Evolutionary conservation across 2,888 invertebrate genomes (phyloP), one percentile per base, ranked within the genome.

Genomic region (Micoletzkya japonica): DNA sequence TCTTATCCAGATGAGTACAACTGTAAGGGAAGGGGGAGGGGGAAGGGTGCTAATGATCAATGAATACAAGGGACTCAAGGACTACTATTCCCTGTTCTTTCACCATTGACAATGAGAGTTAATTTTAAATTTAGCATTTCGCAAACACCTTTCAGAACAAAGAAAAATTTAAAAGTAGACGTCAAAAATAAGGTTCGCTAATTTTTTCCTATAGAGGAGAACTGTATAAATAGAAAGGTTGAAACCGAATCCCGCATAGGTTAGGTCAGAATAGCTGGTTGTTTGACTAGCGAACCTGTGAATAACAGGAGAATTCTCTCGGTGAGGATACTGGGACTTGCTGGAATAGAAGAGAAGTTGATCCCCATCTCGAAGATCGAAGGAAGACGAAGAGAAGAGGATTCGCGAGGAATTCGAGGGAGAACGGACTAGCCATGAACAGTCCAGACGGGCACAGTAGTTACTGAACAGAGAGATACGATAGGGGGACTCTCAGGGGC

Each of bases 281-380:
- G 44, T 44, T 20, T 44, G 10, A 7, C n/a, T 7, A 34, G 6
- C 44, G 32, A 10, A 66, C 64, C 24, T 32, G 44, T 66, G 64
- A 0, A 66, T 30, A 1, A 28, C 32, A 20, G 39, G 32, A 20
- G 64, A 37, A 28, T 66, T 52, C 37, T 66, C 64, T 17, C 28
- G 4, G 28, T 66, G 36, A 0, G 64, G 64, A 30, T 66, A 37
- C 37, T 37, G 52, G 26, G 64, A 66, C 28, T 28, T 7, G 37
- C 54, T 44, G 10, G 64, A 66, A 37, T 66, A 66, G 37, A 66
- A 66, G 17, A 36, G 64, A 24, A 66, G 37, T n/a, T 66, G 44
- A 30, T 66, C 64, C 0, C 64, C 64, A 2, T 54, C 37, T 36
- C 64, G 52, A n/a, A 66, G 54, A 49, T 66, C 54, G 64, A 66